phyloP scores from a whole-genome alignment of 1,140 invertebrate genomes.

The Lamellibrachia luymesi region DNA sequence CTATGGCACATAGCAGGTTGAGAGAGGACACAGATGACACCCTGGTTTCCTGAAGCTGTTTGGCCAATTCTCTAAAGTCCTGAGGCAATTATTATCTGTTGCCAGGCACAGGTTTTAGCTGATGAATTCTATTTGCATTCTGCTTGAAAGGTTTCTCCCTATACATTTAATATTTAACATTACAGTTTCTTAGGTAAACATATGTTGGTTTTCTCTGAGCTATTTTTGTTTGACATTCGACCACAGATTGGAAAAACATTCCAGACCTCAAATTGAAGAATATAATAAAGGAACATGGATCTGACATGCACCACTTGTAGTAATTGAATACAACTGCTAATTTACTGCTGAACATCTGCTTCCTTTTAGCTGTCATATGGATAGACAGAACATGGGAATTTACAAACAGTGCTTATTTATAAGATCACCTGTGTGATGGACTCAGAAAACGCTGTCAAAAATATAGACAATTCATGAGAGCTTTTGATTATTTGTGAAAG shows the following conservation, averaged over 20 bases:
- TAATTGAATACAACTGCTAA: constrained; percentile 2
- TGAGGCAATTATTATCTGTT: not conserved
- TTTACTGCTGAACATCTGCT: not conserved
- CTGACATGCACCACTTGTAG: not conserved
- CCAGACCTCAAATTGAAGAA: not conserved
- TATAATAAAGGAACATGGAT: not conserved
- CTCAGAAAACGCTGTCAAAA: not conserved
- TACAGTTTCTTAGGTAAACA: not conserved
- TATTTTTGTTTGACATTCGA: not conserved
- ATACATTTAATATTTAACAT: not conserved
- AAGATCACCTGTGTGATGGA: not conserved
- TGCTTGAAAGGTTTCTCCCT: not conserved
- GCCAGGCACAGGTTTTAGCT: not conserved
- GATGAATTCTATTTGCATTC: not conserved
- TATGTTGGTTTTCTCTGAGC: not conserved
- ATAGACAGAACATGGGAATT: not conserved
- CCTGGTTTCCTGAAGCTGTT: not conserved
- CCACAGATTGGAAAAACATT: not conserved
- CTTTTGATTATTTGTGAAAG: not conserved
- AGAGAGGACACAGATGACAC: not conserved
- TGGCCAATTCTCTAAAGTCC: not conserved
- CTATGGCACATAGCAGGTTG: not conserved
- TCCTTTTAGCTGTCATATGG: not conserved
- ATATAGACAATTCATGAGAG: not conserved
- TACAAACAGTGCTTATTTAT: not conserved